Evolutionary conservation across 2,113 vertebrate species (phyloP), one percentile per base, ranked within the genome.

Genomic region (Crotophaga sulcirostris): DNA sequence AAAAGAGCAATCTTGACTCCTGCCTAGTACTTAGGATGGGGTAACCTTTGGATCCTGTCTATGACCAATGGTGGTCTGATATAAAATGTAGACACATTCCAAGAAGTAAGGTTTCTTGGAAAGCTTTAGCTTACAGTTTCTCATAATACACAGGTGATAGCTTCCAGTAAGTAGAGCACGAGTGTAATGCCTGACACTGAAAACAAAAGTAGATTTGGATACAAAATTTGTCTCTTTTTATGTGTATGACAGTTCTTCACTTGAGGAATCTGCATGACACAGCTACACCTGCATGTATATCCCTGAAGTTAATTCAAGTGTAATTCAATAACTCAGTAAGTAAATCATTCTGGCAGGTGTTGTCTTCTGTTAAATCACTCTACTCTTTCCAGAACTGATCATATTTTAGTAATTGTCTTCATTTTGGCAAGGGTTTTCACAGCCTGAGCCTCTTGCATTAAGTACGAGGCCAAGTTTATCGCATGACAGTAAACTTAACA

Each of bases 341-440:
- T 79, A 87, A 94, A 94, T 94, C 54, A 92, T 89, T 76, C 76
- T 83, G 73, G 63, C 84, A 92, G 78, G 51, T 85, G 70, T 51
- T 94, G 29, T 54, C 51, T 82, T 84, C 63, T 79, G 76, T 77
- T 89, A 69, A 84, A 80, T 83, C 34, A 38, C 54, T 75, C 28
- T 10, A 38, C 13, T 87, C 31, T 80, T 90, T 59, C 33, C 77
- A 74, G 21, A 95, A 88, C 51, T 55, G 59, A 75, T 94, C 44
- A 60, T 80, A 77, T 79, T 94, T 95, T 91, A 88, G 63, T 78
- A 92, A 24, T 21, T 82, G 25, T 94, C 80, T 90, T 90, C 44
- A 85, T 93, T 97, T 93, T 96, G 96, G 91, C 95, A 95, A 14
- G 17, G 3, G 9, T 87, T 94, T 94, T 89, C 56, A 81, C 28